Evolutionary conservation across 2,888 invertebrate genomes (phyloP).

Genomic region (Ectemnius cavifrons): DNA sequence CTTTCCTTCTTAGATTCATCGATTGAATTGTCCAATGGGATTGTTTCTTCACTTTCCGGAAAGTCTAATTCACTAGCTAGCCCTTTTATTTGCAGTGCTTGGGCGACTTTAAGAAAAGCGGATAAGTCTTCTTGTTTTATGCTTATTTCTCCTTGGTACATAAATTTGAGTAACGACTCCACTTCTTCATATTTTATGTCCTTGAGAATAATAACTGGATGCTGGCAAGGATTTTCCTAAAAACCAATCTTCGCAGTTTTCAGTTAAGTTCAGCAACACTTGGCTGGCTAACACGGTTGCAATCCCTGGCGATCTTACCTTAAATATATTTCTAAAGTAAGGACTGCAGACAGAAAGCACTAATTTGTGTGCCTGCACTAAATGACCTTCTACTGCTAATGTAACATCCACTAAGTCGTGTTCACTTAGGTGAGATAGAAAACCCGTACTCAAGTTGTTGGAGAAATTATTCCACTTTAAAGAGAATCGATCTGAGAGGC

Average conservation of each 20-base stretch:
- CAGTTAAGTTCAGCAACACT: no score
- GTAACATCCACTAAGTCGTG: slow-evolving; percentile 79
- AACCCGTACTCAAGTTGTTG: slow-evolving; percentile 76
- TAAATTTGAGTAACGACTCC: slow-evolving; percentile 63
- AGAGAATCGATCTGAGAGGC: slow-evolving; percentile 66
- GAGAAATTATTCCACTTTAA: slow-evolving; percentile 79
- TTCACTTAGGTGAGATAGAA: slow-evolving; percentile 75
- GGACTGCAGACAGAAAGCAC: slow-evolving; percentile 79
- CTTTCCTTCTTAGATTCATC: slow-evolving; percentile 13
- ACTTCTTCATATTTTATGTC: slow-evolving; percentile 65
- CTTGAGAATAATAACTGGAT: slow-evolving; percentile 68
- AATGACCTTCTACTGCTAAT: slow-evolving; percentile 78
- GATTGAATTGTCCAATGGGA: slow-evolving; percentile 18
- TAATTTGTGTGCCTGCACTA: slow-evolving; percentile 78
- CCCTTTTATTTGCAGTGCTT: slow-evolving; percentile 68
- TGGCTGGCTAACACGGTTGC: no score
- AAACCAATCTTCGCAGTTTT: slow-evolving; percentile 9
- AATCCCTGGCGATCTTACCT: slow-evolving; percentile 60
- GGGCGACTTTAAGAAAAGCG: slow-evolving; percentile 64
- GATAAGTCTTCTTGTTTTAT: slow-evolving; percentile 67
- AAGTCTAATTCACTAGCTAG: slow-evolving; percentile 37
- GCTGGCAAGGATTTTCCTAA: slow-evolving; percentile 66
- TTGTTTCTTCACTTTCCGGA: slow-evolving; percentile 8
- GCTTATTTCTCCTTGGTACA: slow-evolving; percentile 69
- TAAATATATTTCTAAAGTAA: slow-evolving; percentile 78